Evolutionary conservation across 2,888 invertebrate genomes (phyloP), one percentile per base, ranked within the genome.

Genomic region (Xestoiulus laeticollis): DNA sequence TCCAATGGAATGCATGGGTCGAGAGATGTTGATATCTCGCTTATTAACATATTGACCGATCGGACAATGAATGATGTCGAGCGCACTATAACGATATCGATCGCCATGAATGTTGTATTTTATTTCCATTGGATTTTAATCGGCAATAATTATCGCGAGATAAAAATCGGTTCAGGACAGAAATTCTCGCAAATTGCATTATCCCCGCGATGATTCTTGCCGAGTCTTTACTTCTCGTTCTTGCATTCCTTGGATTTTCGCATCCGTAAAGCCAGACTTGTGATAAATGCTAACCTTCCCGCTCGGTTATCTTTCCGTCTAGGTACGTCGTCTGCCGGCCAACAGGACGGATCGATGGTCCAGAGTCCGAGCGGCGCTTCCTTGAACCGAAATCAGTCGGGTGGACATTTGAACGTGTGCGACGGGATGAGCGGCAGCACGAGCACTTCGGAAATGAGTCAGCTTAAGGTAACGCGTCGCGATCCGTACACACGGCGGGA

Each of bases 321-420:
- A 87, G 85, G 85, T 78, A 83, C 16, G 22, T 87, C 88, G n/a
- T 88, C 88, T 38, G 22, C 83, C 30, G 32, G 38, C 82, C 68
- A 59, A 59, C 38, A 87, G 33, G 44, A 88, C 22, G 87, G 85
- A 38, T 1, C 19, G 14, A 95, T 96, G 94, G 94, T 96, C 85
- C 95, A 96, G 92, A 97, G 96, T 92, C 96, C 96, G 82, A 97
- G 96, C 92, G 95, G 94, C 90, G 93, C 95, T 88, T 96, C 96
- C 38, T 96, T 97, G 93, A 94, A 94, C 90, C 93, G 96, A 89
- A 96, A 96, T 91, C 95, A 95, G 89, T 89, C 89, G 12, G 89
- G 89, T 26, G 88, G 82, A 22, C 89, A 88, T 32, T 82, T 89
- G 38, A 86, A 88, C 33, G 53, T 53, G 33, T 53, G 78, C 83